Percentiles rank a stretch among this genome's conserved stretches.
Conservation (phyloP, 23 tunicate species). For the Corella eumyota region DNA sequence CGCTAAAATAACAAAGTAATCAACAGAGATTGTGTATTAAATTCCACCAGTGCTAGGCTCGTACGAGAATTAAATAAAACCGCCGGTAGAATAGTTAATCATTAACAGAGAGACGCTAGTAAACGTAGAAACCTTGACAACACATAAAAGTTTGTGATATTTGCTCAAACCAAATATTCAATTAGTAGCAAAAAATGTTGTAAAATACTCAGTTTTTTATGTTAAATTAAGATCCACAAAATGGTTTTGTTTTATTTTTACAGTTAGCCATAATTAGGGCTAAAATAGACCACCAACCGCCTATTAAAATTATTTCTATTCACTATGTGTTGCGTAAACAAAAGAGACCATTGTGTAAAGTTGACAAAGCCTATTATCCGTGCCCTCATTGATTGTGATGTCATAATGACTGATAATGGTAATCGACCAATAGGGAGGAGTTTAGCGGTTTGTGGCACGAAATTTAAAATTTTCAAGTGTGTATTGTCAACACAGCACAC, state of each 20-base stretch:
- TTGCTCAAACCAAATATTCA: not conserved
- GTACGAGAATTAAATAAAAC: too few relatives aligned
- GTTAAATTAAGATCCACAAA: not conserved
- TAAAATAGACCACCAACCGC: too few relatives aligned
- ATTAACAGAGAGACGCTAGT: too few relatives aligned
- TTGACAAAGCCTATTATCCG: not conserved
- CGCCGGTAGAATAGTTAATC: too few relatives aligned
- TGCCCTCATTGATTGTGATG: too few relatives aligned
- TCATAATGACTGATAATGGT: not conserved
- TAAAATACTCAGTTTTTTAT: not conserved
- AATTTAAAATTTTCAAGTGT: conserved; percentile 17
- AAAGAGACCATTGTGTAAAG: not conserved
- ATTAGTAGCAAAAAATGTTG: not conserved
- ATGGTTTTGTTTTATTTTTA: too few relatives aligned
- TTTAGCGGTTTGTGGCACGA: conserved; percentile 18
- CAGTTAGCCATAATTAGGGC: too few relatives aligned
- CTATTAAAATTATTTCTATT: not conserved
- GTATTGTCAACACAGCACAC: not conserved
- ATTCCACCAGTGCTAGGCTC: too few relatives aligned
- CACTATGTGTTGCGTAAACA: not conserved
- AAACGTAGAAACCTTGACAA: too few relatives aligned
- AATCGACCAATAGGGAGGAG: conserved; percentile 38
- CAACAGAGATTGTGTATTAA: too few relatives aligned
- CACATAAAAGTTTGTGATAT: not conserved
- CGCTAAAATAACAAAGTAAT: too few relatives aligned